Conservation (phyloP, 2,888 invertebrate genomes). For the Idaea biselata region DNA sequence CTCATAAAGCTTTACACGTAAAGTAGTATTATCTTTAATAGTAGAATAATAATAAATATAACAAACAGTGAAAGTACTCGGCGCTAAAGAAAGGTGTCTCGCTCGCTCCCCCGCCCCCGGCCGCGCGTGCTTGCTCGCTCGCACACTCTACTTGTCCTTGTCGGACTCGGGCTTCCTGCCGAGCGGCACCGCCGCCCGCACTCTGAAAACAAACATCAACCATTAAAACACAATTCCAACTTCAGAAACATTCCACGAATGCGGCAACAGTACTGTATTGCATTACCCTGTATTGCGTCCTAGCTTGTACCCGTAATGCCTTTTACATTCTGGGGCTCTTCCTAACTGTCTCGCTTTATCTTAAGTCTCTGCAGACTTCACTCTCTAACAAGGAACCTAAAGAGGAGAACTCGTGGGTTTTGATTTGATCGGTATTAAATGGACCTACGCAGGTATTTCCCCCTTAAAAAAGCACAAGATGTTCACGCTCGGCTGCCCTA, state of each 20-base stretch:
- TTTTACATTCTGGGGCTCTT: too few species aligned
- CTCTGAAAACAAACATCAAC: slow-evolving; percentile 76
- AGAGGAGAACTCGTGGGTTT: too few species aligned
- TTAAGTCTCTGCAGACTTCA: too few species aligned
- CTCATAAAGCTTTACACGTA: slow-evolving; percentile 80
- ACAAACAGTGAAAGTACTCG: slow-evolving; percentile 70
- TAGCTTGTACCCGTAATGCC: too few species aligned
- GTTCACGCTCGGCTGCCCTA: too few species aligned
- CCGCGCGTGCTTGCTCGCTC: slow-evolving; percentile 40
- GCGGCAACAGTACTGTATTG: too few species aligned
- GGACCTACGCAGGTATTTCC: too few species aligned
- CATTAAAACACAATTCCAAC: not conserved
- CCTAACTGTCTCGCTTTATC: too few species aligned
- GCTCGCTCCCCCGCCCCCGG: slow-evolving; percentile 58
- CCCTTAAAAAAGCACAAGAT: too few species aligned
- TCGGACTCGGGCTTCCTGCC: slow-evolving; percentile 92
- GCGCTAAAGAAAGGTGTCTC: slow-evolving; percentile 62
- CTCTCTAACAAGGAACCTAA: too few species aligned
- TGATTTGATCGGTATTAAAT: too few species aligned
- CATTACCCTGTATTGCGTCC: too few species aligned
- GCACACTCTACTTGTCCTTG: slow-evolving; percentile 87
- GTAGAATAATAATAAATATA: slow-evolving; percentile 76
- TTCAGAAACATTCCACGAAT: not conserved
- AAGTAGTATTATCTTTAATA: slow-evolving; percentile 70
- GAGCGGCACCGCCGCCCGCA: slow-evolving; percentile 93